These are phyloP conservation scores for Leptodactylus fuscus DNA, from an alignment of 2,113 vertebrate genomes.

Conservation along the genomic window DNA sequence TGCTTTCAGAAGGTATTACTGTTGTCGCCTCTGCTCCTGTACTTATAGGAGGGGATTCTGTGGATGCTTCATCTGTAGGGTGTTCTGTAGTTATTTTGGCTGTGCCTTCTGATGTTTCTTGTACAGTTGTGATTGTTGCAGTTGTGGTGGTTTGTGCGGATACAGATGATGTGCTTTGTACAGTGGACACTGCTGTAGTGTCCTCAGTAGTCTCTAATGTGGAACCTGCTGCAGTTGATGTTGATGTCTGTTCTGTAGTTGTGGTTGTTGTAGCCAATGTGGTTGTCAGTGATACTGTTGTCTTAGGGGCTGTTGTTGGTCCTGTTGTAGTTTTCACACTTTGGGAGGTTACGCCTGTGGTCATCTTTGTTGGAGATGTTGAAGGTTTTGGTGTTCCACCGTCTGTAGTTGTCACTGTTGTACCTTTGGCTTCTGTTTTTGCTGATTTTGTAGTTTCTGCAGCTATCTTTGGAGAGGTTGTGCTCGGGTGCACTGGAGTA, in stretches of 20 bases:
- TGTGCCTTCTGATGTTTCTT: neutral
- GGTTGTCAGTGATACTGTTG: too few relatives aligned
- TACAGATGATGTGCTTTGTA: neutral
- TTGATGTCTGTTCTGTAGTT: too few relatives aligned
- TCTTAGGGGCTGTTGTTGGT: neutral
- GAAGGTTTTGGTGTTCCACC: too few relatives aligned
- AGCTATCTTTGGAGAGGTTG: neutral
- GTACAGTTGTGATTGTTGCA: neutral
- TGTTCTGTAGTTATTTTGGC: neutral
- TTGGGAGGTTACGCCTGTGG: neutral
- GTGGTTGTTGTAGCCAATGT: too few relatives aligned
- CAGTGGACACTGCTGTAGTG: neutral
- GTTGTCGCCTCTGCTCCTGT: neutral
- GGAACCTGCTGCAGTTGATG: neutral
- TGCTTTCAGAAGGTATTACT: neutral
- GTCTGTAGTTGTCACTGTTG: too few relatives aligned
- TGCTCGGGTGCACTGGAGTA: neutral
- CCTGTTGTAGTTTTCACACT: neutral
- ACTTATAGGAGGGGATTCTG: neutral
- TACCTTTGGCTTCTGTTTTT: too few relatives aligned
- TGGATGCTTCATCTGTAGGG: neutral
- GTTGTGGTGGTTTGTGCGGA: neutral
- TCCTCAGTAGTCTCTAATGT: neutral
- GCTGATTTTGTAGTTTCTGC: neutral
- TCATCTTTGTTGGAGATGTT: neutral